These are phyloP conservation scores for Neodiprion pinetum DNA, from an alignment of 1,140 invertebrate genomes.

Conservation along the genomic window DNA sequence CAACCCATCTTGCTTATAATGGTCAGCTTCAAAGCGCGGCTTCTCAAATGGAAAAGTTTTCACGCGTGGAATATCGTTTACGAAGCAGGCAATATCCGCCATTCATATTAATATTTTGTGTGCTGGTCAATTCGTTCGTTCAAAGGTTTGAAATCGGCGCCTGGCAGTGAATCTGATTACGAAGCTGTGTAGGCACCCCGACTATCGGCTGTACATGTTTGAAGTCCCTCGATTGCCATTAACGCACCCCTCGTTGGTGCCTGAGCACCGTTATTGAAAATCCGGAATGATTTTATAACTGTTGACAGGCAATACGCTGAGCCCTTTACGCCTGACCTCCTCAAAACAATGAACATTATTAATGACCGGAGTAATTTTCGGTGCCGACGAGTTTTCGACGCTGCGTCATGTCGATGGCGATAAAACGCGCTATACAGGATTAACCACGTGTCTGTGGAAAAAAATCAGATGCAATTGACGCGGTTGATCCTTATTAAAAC, in stretches of 20 bases:
- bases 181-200: neutral
- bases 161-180: neutral
- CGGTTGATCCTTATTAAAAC: too few species aligned
- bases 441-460: too few species aligned
- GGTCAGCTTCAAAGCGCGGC: too few species aligned
- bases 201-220: neutral
- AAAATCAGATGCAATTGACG: too few species aligned
- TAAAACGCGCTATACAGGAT: too few species aligned
- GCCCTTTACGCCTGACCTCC: constrained; percentile 38
- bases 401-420: neutral
- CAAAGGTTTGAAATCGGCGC: neutral
- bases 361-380: constrained; percentile 11
- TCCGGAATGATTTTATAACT: constrained; percentile 57
- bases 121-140: neutral
- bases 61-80: too few species aligned
- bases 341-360: constrained; percentile 34
- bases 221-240: neutral
- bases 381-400: constrained; percentile 32
- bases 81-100: too few species aligned
- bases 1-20: too few species aligned
- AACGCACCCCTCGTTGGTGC: constrained; percentile 11
- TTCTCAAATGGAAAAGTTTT: too few species aligned
- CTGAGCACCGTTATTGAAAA: constrained; percentile 50
- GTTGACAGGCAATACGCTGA: constrained; percentile 56
- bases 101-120: too few species aligned